Evolutionary conservation across 2,113 vertebrate genomes (phyloP), one percentile per base, ranked within the genome.

Genomic region (Girardinichthys multiradiatus): DNA sequence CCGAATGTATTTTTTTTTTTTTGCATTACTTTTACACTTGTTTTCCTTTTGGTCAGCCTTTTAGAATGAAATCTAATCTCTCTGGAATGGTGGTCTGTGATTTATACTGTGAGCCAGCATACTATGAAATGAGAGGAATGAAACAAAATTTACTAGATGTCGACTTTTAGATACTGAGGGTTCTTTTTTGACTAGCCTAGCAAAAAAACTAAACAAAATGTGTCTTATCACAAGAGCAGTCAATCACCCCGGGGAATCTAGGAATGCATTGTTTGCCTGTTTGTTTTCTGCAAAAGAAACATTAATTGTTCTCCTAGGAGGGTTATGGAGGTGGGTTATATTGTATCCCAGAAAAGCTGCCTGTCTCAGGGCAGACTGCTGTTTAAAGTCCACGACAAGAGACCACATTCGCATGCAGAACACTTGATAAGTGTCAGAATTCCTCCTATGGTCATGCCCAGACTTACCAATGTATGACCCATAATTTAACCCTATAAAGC

Each of bases 401-500:
- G 31, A 33, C 31, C 37, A 39, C 37, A 39, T 39, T 11, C 8
- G 1, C 37, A 8, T n/a, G 9, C 6, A 54, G 24, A 54, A 54
- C 19, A 17, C 21, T 54, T 54, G 19, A 54, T 2, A 72, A 74
- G 62, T 72, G 63, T 48, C 70, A 75, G 68, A 76, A 63, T 19
- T 54, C 45, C 30, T 19, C 14, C 9, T 27, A 13, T 21, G 24
- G 5, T n/a, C 21, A 24, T 5, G n/a, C 48, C 48, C 48, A 1
- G 74, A 79, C 39, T 67, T 60, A 14, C 57, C 66, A 77, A 60
- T 60, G 61, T 72, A 21, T 1, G 7, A 48, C 24, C 77, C 7
- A 30, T 83, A 60, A 76, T 80, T 83, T 65, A 65, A 68, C 79
- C 69, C 71, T 79, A 74, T 80, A 86, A 79, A 67, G 80, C 79